Percentiles rank a stretch among this genome's conserved stretches.
phyloP scores from a whole-genome alignment of 53 echinoderm and acorn worm species.

The Echinometra lucunter region DNA sequence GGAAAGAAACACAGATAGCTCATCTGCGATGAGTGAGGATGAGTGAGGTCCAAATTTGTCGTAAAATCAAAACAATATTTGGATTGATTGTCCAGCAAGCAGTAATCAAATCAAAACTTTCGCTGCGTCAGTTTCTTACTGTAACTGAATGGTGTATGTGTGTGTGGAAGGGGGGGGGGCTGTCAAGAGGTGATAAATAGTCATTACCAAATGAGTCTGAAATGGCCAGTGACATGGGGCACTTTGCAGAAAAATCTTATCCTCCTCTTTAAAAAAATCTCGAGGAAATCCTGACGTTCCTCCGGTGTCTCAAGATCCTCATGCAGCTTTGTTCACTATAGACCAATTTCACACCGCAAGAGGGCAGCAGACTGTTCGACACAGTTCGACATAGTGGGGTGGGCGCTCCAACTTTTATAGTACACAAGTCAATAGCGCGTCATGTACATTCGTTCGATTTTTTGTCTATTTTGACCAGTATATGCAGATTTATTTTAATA shows the following conservation, averaged over 20 bases:
- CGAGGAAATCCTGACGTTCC: no score
- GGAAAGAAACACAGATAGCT: slow-evolving; percentile 10
- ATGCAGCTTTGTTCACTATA: no score
- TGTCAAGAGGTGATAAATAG: not conserved
- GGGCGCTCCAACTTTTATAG: no score
- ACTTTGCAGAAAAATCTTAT: not conserved
- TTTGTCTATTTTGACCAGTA: no score
- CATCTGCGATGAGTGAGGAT: slow-evolving; percentile 18
- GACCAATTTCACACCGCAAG: no score
- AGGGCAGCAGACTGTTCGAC: no score
- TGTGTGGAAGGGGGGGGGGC: not conserved
- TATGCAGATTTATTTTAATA: no score
- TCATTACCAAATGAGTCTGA: not conserved
- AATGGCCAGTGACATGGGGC: not conserved
- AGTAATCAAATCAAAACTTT: not conserved
- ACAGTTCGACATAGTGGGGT: no score
- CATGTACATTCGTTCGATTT: no score
- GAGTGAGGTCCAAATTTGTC: slow-evolving; percentile 22
- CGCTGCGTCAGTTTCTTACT: not conserved
- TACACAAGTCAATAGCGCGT: no score
- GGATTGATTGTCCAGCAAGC: not conserved
- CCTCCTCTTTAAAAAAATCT: no score
- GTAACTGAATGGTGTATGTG: not conserved
- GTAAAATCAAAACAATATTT: not conserved
- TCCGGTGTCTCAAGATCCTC: no score